Conservation (phyloP, 1,140 invertebrate genomes). For the Ladona fulva region DNA sequence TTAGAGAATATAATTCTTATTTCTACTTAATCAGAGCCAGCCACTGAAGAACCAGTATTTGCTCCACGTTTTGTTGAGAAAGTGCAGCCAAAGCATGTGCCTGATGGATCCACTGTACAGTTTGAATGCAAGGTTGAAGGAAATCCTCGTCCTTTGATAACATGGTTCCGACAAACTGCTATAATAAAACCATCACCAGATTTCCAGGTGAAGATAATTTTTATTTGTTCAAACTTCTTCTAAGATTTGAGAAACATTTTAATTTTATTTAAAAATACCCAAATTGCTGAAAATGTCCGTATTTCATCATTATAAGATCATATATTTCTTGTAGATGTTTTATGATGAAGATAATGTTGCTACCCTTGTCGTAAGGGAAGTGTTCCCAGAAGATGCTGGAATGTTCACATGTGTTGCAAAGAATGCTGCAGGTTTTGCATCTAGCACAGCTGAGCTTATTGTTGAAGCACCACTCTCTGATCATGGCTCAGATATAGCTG, state of each 20-base stretch:
- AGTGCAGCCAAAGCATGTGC: constrained; percentile 68
- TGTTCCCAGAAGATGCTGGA: constrained; percentile 94
- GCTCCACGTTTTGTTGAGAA: constrained; percentile 81
- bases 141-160: constrained; percentile 78
- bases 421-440: constrained; percentile 86
- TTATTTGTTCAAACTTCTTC: too few relatives aligned
- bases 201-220: constrained; percentile 46
- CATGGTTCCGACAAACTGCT: constrained; percentile 88
- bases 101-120: constrained; percentile 78
- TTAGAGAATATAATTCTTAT: too few relatives aligned
- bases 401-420: constrained; percentile 94
- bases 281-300: neutral
- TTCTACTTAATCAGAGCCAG: constrained; percentile 64
- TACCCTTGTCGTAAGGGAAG: constrained; percentile 87
- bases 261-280: neutral
- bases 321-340: constrained; percentile 59
- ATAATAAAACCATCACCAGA: constrained; percentile 84
- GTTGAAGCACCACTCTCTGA: constrained; percentile 81
- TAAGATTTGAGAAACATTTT: too few relatives aligned
- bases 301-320: neutral
- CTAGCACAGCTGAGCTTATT: constrained; percentile 79
- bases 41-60: constrained; percentile 59
- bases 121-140: constrained; percentile 89
- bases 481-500: constrained; percentile 73
- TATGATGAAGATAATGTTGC: constrained; percentile 88